Conservation (phyloP, 2,113 vertebrate species). For the Xiphophorus couchianus region DNA sequence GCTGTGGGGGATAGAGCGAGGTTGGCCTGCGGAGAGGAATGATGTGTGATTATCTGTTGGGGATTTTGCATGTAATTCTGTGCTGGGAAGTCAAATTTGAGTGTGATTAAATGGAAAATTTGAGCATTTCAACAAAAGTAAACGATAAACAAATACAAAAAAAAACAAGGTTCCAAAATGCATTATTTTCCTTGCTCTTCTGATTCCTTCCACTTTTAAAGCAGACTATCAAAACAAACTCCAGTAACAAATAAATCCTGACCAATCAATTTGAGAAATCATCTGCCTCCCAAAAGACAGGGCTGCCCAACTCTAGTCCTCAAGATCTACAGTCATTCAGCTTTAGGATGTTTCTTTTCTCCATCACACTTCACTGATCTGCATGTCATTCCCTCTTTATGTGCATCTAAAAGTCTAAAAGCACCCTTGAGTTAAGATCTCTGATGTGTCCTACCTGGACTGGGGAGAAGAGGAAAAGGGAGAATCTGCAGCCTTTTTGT, state of each 20-base stretch:
- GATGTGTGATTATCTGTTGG: not conserved
- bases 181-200: no score
- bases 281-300: not conserved
- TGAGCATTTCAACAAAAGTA: not conserved
- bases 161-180: not conserved
- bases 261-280: not conserved
- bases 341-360: not conserved
- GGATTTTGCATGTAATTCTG: not conserved
- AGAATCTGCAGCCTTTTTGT: slow-evolving; percentile 80
- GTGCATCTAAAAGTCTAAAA: not conserved
- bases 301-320: not conserved
- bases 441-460: slow-evolving; percentile 73
- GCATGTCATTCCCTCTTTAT: not conserved
- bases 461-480: slow-evolving; percentile 77
- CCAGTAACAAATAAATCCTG: not conserved
- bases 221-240: not conserved
- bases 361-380: not conserved
- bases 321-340: not conserved
- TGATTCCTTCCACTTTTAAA: not conserved
- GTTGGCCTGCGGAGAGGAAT: slow-evolving; percentile 72
- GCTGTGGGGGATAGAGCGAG: slow-evolving; percentile 75
- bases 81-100: not conserved
- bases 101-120: no score
- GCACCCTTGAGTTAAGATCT: not conserved
- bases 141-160: not conserved